Percentiles rank a stretch among this genome's conserved stretches.
These are phyloP conservation scores for Tortrix viridana DNA, from an alignment of 2,888 invertebrate species.

Conservation along the genomic window DNA sequence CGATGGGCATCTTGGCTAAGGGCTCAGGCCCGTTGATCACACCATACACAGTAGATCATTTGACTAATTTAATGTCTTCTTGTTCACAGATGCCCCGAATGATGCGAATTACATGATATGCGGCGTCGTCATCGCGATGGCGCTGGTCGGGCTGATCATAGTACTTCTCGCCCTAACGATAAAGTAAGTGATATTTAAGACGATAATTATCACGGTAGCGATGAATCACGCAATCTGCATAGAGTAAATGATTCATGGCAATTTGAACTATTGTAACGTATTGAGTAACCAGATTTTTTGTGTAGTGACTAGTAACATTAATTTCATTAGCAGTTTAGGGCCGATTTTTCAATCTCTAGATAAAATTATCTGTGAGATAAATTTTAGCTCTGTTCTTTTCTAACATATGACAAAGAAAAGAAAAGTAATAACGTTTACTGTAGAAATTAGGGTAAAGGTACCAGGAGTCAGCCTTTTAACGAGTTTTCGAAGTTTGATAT, in stretches of 20 bases:
- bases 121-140: constrained; percentile 93
- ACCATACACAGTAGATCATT: no score
- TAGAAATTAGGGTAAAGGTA: no score
- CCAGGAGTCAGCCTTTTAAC: no score
- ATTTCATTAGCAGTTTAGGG: not conserved
- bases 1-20: no score
- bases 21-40: no score
- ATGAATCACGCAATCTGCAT: constrained; percentile 25
- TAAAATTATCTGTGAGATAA: no score
- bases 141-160: constrained; percentile 91
- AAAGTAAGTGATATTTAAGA: constrained; percentile 83
- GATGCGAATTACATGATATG: constrained; percentile 93
- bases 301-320: constrained; percentile 6
- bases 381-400: no score
- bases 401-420: no score
- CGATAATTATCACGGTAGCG: constrained; percentile 3
- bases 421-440: no score
- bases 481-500: no score
- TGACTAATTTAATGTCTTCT: constrained; percentile 52
- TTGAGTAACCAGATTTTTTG: constrained; percentile 18
- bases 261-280: constrained; percentile 7
- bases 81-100: constrained; percentile 91
- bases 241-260: constrained; percentile 20
- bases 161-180: constrained; percentile 92
- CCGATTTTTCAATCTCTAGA: no score